Conservation (phyloP, 2,888 invertebrate genomes). For the Coelopa pilipes region DNA sequence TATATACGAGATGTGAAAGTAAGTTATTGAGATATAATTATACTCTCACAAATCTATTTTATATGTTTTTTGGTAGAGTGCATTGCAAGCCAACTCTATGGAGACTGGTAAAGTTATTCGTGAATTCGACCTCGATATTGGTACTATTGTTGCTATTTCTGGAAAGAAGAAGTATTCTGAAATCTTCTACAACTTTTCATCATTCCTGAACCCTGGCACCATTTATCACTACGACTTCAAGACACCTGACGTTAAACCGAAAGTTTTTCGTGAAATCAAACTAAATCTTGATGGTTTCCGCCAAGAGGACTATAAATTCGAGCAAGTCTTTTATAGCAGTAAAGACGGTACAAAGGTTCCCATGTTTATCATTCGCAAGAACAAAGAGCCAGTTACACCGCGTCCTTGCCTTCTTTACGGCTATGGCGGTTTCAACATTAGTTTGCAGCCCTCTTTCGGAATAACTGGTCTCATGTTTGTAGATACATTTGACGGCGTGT, state of each 20-base stretch:
- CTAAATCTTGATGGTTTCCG: conserved; percentile 84
- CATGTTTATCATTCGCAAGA: conserved; percentile 91
- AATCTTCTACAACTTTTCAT: conserved; percentile 94
- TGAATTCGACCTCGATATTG: conserved; percentile 85
- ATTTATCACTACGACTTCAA: conserved; percentile 89
- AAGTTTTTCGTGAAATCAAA: conserved; percentile 83
- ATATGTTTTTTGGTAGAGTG: conserved; percentile 72
- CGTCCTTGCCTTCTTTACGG: conserved; percentile 89
- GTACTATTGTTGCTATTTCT: conserved; percentile 85
- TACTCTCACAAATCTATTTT: background rate
- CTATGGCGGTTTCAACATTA: conserved; percentile 97
- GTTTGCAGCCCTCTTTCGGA: conserved; percentile 90
- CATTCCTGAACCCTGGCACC: conserved; percentile 86
- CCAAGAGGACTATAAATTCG: conserved; percentile 80
- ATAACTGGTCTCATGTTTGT: conserved; percentile 88
- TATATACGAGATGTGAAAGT: conserved; percentile 97
- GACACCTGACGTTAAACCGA: conserved; percentile 72
- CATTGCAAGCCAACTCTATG: conserved; percentile 83
- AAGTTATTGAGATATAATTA: conserved; percentile 42
- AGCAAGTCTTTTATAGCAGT: conserved; percentile 91
- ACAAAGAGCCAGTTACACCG: conserved; percentile 68
- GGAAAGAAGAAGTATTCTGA: conserved; percentile 87
- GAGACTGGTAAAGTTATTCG: conserved; percentile 77
- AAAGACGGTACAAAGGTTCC: conserved; percentile 95
- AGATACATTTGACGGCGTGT: conserved; percentile 87